Evolutionary conservation across 2,797 vertebrate genomes (phyloP), one percentile per base, ranked within the genome.

Genomic region (Tokudaia tokunoshimensis): DNA sequence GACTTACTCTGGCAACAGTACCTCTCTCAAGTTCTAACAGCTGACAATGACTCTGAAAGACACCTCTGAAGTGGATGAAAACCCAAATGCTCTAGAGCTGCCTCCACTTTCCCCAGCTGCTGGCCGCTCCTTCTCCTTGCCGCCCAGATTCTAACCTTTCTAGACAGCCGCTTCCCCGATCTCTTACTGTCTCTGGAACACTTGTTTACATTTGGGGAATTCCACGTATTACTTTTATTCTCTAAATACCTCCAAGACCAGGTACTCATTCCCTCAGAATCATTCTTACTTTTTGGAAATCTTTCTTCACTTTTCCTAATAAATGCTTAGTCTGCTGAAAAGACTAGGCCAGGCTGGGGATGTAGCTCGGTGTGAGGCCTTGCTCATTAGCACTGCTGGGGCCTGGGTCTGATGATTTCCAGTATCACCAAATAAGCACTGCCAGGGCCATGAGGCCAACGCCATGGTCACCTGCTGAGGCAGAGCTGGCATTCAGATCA

Each of bases 401-500:
- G 67, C 31, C 67, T 52, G 44, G 17, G 24, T 34, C 41, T 31
- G 37, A 26, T 31, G 37, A 26, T 55, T 44, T 74, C 78, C 3
- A 65, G 55, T 29, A 52, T 24, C 10, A 3, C 59, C 24, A 76
- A 41, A 72, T 20, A 92, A 86, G 94, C 76, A 89, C 17, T 74
- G 22, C 13, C 34, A 85, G 74, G 47, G 67, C n/a, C 10, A 22
- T 88, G 52, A 93, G 47, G 65, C 87, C n/a, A 92, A 79, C 26
- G 2, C 19, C 59, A 72, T 57, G 44, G 22, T 44, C 61, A 79
- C 63, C n/a, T 61, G 61, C 47, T 1, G 17, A 96, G 24, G 41
- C 15, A 94, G 37, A 90, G 88, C 41, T 94, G 55, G 70, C 75
- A 86, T 37, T 85, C 59, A 88, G 63, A 50, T 37, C 85, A 12